Evolutionary conservation across 2,888 invertebrate genomes (phyloP).

Genomic region (Campopleginae sp.): DNA sequence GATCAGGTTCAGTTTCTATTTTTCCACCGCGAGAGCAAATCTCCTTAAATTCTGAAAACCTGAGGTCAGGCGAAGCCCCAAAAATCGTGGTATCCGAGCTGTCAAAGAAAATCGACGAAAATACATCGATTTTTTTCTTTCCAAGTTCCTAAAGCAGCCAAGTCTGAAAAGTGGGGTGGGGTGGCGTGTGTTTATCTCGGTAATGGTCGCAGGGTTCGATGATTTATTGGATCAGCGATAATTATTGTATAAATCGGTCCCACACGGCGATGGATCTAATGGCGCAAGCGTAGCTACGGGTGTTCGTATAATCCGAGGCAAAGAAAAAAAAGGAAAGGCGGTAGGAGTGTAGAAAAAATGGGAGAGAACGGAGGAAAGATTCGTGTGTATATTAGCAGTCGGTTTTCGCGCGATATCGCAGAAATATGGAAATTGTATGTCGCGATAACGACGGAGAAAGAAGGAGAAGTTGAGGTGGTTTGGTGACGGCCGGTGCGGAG

Average conservation of each 20-base stretch:
- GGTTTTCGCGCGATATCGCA: conserved; percentile 69
- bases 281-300: conserved; percentile 24
- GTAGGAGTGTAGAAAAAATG: conserved; percentile 10
- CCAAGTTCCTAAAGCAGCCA: neutral
- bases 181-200: conserved; percentile 16
- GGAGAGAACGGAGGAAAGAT: conserved; percentile 36
- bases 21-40: too few relatives aligned
- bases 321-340: neutral
- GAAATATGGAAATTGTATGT: conserved; percentile 74
- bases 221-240: conserved; percentile 40
- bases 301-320: conserved; percentile 1
- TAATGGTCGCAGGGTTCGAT: conserved; percentile 19
- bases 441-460: conserved; percentile 61
- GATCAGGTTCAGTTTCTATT: too few relatives aligned
- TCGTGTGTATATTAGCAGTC: conserved; percentile 49
- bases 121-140: neutral
- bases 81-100: too few relatives aligned
- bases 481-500: conserved; percentile 19
- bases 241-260: conserved; percentile 56
- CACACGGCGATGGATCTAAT: conserved; percentile 21
- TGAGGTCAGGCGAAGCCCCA: too few relatives aligned
- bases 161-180: neutral
- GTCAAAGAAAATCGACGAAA: too few relatives aligned
- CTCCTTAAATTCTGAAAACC: too few relatives aligned
- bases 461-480: conserved; percentile 39